phyloP scores from a whole-genome alignment of 2,888 invertebrate species.

The Drosophila fungiperda region DNA sequence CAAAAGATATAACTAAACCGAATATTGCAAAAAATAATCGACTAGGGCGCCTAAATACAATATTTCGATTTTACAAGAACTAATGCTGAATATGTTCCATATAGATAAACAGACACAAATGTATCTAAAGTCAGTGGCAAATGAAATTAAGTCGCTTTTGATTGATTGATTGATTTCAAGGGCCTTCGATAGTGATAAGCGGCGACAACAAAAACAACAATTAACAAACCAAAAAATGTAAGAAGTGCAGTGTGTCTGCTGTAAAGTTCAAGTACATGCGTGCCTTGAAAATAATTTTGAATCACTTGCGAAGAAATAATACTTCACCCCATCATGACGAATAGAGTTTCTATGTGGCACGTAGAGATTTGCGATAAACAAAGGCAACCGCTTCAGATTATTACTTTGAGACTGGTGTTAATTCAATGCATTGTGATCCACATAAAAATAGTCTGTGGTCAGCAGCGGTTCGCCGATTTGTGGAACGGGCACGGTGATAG shows the following conservation, averaged over 20 bases:
- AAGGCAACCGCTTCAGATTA: constrained; percentile 29
- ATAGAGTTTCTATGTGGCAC: background rate
- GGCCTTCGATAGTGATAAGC: constrained; percentile 52
- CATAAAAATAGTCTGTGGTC: constrained; percentile 60
- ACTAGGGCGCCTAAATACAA: constrained; percentile 7
- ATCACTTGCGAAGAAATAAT: background rate
- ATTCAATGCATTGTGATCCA: constrained; percentile 62
- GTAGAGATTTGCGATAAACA: constrained; percentile 19
- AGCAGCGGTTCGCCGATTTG: background rate
- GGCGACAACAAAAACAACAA: background rate
- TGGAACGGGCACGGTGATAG: background rate
- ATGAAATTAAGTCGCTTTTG: constrained; percentile 59
- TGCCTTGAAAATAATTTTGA: constrained; percentile 14
- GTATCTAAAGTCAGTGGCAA: constrained; percentile 31
- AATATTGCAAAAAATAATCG: constrained; percentile 32
- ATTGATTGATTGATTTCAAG: constrained; percentile 70
- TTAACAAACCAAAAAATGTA: constrained; percentile 53
- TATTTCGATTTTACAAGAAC: constrained; percentile 21
- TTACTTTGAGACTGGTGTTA: constrained; percentile 55
- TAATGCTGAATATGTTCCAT: constrained; percentile 14
- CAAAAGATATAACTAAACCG: background rate
- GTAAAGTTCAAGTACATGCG: constrained; percentile 52
- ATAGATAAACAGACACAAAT: constrained; percentile 6
- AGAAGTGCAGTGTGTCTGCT: constrained; percentile 55
- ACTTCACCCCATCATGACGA: background rate